Base-by-base conservation (phyloP, 2,797 vertebrate species). In the Ctenopoma kingsleyae region DNA sequence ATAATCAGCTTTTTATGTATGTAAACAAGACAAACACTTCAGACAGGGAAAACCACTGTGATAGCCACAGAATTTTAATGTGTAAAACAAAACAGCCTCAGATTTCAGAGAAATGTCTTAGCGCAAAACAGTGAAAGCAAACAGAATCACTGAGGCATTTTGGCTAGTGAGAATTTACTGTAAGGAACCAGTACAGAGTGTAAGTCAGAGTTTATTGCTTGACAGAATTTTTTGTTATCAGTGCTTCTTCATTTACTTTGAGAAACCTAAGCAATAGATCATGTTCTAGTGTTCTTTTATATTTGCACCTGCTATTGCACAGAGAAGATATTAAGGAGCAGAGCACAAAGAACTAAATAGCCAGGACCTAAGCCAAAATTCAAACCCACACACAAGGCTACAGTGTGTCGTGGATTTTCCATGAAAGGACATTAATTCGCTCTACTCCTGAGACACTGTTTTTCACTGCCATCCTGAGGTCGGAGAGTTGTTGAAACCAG, bases 241-340 rank as follows among this genome's bases (percentile, higher is more conserved):
- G 41, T 65, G 48, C 51, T 20, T 84, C 65, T 81, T 70, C 3
- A 46, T 76, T 78, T 71, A 57, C 74, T 46, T 40, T 7, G 48
- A 72, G 63, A 64, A 67, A 43, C 44, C 76, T 1, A 62, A 76
- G 65, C 60, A 72, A 83, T 90, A 79, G 58, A 80, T 89, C 81
- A 79, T 77, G 63, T 66, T 59, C 10, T 3, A 1, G 23, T 59
- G 44, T 58, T 67, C 47, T 68, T 85, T 81, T 78, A 68, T 71
- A 72, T 74, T 60, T 81, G 65, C 77, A 73, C 76, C 74, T 71
- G 75, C 71, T 64, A 47, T 49, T 68, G 78, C 77, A 59, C 60
- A 49, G 62, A 49, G 62, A 63, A 71, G 75, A 72, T 74, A 75
- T 84, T 78, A 74, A 53, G 80, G 73, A 72, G 52, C 76, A 20